Conservation (phyloP, 2,888 invertebrate species). For the Odiellus spinosus region DNA sequence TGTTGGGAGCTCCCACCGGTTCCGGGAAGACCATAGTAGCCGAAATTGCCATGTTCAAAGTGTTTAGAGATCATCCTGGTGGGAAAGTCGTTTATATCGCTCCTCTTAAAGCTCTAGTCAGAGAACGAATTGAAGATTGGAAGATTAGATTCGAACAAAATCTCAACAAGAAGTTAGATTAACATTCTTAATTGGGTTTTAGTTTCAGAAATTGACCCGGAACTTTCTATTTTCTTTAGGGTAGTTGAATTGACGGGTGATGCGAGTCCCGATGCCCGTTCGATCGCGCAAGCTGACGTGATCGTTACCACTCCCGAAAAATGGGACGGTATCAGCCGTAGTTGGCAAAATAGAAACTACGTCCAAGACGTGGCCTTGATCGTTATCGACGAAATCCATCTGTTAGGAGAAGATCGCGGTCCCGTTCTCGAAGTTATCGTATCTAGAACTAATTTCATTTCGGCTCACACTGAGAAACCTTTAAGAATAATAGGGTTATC, state of each 20-base stretch:
- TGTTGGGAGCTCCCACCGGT: constrained; percentile 89
- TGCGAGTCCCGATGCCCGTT: constrained; percentile 66
- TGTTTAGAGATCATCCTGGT: constrained; percentile 62
- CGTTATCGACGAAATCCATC: constrained; percentile 95
- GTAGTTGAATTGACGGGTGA: constrained; percentile 94
- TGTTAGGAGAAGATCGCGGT: constrained; percentile 51
- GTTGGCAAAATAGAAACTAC: constrained; percentile 93
- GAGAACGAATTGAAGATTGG: constrained; percentile 95
- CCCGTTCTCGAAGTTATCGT: constrained; percentile 84
- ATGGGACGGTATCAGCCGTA: constrained; percentile 97
- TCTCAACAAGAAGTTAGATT: constrained; percentile 42
- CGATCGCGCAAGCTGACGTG: constrained; percentile 68
- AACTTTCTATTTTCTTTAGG: constrained; percentile 21
- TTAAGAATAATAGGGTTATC: constrained; percentile 87
- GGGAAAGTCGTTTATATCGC: constrained; percentile 74
- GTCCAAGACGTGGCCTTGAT: constrained; percentile 73
- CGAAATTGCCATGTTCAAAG: constrained; percentile 88
- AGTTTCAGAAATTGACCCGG: neutral
- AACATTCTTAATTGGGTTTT: constrained; percentile 3
- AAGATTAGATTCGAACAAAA: constrained; percentile 53
- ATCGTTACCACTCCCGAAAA: constrained; percentile 99
- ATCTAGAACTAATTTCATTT: constrained; percentile 89
- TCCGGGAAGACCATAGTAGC: constrained; percentile 98
- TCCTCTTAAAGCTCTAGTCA: constrained; percentile 89
- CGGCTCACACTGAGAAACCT: constrained; percentile 63